phyloP scores from a whole-genome alignment of 2,797 vertebrate genomes.

The Hemibagrus guttatus region DNA sequence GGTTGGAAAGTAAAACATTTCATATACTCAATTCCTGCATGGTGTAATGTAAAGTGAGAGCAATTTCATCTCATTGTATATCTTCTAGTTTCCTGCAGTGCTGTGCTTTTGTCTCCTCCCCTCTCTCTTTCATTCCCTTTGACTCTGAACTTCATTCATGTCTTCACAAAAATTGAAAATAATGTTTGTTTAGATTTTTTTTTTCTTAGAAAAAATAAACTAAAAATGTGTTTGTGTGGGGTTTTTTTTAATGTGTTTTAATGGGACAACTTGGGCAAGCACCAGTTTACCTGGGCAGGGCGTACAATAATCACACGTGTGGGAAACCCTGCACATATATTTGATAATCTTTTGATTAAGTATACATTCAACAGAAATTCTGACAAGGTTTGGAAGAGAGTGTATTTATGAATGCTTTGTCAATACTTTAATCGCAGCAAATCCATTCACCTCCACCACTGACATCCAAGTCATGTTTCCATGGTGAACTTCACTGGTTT shows the following conservation, averaged over 20 bases:
- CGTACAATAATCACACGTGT: neutral
- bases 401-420: constrained; percentile 38
- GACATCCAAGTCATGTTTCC: constrained; percentile 56
- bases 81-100: neutral
- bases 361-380: neutral
- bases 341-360: constrained; percentile 16
- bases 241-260: neutral
- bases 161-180: neutral
- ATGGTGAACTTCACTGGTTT: constrained; percentile 60
- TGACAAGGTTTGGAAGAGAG: constrained; percentile 18
- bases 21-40: neutral
- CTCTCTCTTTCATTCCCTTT: neutral
- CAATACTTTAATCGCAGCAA: constrained; percentile 49
- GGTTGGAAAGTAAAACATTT: neutral
- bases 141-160: neutral
- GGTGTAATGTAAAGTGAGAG: neutral
- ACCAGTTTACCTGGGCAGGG: neutral
- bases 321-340: neutral
- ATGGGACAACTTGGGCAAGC: neutral
- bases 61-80: neutral
- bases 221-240: neutral
- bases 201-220: neutral
- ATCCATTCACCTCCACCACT: constrained; percentile 52
- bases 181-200: neutral
- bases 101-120: neutral